Base-by-base conservation (phyloP, 2,797 vertebrate species). In the Setipinna tenuifilis region DNA sequence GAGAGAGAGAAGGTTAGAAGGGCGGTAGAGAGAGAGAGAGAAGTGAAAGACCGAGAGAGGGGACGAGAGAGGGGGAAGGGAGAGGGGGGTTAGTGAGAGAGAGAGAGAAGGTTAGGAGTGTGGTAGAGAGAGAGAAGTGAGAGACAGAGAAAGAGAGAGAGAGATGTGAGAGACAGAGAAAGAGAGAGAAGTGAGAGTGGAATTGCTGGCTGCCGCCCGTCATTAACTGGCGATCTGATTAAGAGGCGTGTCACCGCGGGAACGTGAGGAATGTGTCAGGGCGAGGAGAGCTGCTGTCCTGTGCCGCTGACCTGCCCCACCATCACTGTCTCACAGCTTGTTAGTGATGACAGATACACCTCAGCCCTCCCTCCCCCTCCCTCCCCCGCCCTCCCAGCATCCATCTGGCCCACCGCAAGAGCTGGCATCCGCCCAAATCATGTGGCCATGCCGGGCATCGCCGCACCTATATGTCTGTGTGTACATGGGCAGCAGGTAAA, bases 301-400 rank as follows among this genome's bases (percentile, higher is more conserved):
- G 87, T 91, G 92, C 88, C 87, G 91, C 89, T 94, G 94, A 94
- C 94, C 94, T 94, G 91, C 91, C 93, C 90, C 90, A 89, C 86
- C 71, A 93, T 94, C 90, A 83, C 87, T 88, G 91, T 94, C 94
- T 95, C 93, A 92, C 90, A 93, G 94, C 95, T 95, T 94, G 94
- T 95, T 95, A 96, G 94, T 92, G 93, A 93, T 95, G 93, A 95
- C 94, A 95, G 95, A 95, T 94, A 92, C 91, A 90, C 31, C 86
- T 57, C 78, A 78, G 82, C 91, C 93, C 91, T 90, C 85, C 84
- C 59, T 84, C 87, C 88, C 91, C 84, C 54, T 61, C n/a, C 82
- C 28, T 41, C 46, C 89, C 71, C 35, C 71, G 6, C 19, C 19
- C 88, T 23, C 48, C 65, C 5, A 21, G 25, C 48, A 90, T 92